A percentile compares a stretch with the other conserved stretches of the same genome.
Evolutionary conservation across 92 coral and sea anemone genomes (phyloP).

Genomic region (Phymanthus crucifer): DNA sequence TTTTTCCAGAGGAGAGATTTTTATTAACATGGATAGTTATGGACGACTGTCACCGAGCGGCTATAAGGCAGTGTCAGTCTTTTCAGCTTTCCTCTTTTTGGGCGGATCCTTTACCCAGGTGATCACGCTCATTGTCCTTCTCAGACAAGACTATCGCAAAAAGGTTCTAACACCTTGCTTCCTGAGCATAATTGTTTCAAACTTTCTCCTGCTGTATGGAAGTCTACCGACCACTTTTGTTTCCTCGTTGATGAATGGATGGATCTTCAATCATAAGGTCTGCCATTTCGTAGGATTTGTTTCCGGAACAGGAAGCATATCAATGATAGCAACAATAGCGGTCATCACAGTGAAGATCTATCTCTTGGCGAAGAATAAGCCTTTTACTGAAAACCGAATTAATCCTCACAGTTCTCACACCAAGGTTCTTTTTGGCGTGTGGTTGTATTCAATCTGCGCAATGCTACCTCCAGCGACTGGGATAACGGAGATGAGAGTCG

Average conservation of each 20-base stretch:
- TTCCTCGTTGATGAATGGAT: slow-evolving; percentile 3
- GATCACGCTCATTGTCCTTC: not conserved
- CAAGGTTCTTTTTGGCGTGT: not conserved
- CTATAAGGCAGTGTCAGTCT: not conserved
- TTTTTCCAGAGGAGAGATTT: not conserved
- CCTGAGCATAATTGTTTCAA: not conserved
- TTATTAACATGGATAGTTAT: not conserved
- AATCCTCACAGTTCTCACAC: not conserved
- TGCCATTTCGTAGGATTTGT: not conserved
- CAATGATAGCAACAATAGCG: slow-evolving; percentile 11
- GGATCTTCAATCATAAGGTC: not conserved
- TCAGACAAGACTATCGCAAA: not conserved
- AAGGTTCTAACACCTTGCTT: slow-evolving; percentile 5
- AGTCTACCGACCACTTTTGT: not conserved
- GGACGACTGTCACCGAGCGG: not conserved
- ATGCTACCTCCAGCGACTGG: slow-evolving; percentile 3
- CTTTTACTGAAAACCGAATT: too few species aligned
- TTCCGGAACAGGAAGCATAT: not conserved
- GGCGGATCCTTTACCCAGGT: not conserved
- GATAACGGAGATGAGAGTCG: not conserved
- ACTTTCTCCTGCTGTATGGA: not conserved
- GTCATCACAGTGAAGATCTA: not conserved
- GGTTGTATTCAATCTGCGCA: not conserved
- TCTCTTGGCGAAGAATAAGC: not conserved
- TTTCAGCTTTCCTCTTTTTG: not conserved